These are phyloP conservation scores for Eulacestoma nigropectus DNA, from an alignment of 2,113 vertebrate genomes.

Conservation along the genomic window DNA sequence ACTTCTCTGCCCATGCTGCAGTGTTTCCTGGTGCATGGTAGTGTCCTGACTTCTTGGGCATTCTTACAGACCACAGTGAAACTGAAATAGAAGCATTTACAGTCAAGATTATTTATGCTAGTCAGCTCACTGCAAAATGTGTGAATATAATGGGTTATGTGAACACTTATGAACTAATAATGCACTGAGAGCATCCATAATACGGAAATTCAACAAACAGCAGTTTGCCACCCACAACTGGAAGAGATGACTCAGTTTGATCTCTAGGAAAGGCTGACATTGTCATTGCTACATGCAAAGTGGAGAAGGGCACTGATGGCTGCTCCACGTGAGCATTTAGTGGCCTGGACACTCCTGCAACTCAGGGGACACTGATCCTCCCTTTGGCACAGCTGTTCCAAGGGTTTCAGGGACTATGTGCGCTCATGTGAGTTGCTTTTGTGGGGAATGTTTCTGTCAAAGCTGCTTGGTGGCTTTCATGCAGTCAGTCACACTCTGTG, in stretches of 20 bases:
- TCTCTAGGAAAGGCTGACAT: neutral
- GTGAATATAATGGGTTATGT: neutral
- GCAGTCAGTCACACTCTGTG: neutral
- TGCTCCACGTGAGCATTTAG: neutral
- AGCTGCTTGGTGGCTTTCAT: neutral
- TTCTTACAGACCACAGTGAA: neutral
- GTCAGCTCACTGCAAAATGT: neutral
- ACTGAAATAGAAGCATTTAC: neutral
- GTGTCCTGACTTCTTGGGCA: neutral
- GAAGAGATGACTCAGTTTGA: neutral
- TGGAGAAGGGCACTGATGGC: neutral
- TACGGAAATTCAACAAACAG: neutral
- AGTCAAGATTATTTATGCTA: neutral
- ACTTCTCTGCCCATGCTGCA: neutral
- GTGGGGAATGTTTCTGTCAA: neutral
- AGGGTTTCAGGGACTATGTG: neutral
- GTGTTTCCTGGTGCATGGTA: neutral
- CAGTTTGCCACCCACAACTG: neutral
- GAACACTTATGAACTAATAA: neutral
- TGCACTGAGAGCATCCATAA: neutral
- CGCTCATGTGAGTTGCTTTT: neutral
- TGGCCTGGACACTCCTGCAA: neutral
- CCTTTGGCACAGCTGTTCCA: neutral
- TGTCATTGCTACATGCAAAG: neutral
- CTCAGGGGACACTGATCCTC: accelerated